phyloP scores from a whole-genome alignment of 1,140 invertebrate genomes.

The Brachionus rotundiformis region DNA sequence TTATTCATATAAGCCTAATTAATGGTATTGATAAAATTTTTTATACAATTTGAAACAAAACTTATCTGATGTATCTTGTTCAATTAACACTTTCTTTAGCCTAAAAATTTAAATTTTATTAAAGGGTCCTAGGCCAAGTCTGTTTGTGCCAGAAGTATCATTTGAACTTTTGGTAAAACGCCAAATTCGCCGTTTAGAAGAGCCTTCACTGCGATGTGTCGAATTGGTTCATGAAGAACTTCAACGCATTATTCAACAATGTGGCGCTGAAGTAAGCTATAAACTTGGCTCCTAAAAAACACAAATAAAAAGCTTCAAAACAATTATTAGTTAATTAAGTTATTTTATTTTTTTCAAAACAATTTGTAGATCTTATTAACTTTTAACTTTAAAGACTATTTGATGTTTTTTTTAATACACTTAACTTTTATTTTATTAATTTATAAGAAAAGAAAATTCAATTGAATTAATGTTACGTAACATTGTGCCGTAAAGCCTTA shows the following conservation, averaged over 20 bases:
- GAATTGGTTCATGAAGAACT: conserved; percentile 98
- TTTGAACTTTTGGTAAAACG: conserved; percentile 90
- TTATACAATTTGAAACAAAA: no score
- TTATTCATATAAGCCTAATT: no score
- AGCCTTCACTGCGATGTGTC: conserved; percentile 91
- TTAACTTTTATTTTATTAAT: conserved; percentile 33
- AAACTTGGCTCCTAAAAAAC: neutral
- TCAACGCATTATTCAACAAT: conserved; percentile 97
- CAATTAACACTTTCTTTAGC: no score
- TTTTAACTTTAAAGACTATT: conserved; percentile 29
- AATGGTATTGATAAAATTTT: no score
- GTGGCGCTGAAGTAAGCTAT: conserved; percentile 72
- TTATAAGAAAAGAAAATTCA: neutral
- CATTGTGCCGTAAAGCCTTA: neutral
- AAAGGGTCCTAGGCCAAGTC: conserved; percentile 83
- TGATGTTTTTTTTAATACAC: neutral
- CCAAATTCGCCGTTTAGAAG: conserved; percentile 91
- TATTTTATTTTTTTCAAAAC: neutral
- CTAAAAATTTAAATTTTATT: conserved; percentile 43
- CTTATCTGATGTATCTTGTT: no score
- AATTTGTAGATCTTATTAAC: neutral
- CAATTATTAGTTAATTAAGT: neutral
- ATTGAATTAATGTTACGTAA: conserved; percentile 41
- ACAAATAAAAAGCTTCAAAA: conserved; percentile 19
- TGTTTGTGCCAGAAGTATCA: conserved; percentile 91